Evolutionary conservation across 92 coral and sea anemone species (phyloP), one percentile per base, ranked within the genome.

Genomic region (Chrysogorgia sp.): DNA sequence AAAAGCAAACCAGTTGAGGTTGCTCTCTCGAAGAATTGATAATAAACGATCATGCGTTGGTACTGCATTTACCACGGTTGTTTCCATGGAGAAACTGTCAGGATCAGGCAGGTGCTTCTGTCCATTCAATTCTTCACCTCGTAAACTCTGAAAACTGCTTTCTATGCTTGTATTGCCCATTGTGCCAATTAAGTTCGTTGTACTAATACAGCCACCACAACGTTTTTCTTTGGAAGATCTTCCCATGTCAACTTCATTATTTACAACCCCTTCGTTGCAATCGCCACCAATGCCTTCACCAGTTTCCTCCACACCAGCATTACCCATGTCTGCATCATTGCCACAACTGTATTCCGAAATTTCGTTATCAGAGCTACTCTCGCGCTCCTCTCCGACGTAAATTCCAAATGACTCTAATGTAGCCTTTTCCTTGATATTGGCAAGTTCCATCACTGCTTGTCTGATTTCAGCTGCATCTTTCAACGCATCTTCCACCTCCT

Each of bases 1-100:
- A 86, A 86, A 86, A 28, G 82, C 26, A 76, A 83, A 87, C 85
- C 87, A 83, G 64, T 83, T 87, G 30, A 79, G 40, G 32, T 83
- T 35, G 67, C 83, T 87, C 35, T 72, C 82, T 71, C 85, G 57
- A 34, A 82, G 83, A 19, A 87, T 75, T 55, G 62, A 61, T 43
- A 83, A 31, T 82, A 87, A 64, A 49, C 68, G 78, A 14, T 86
- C 90, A 10, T 20, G 19, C 35, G 86, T 58, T 34, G 86, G 86
- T 17, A 20, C 26, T 52, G 59, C 59, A 52, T 23, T 52, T 17
- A 17, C 26, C 22, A 23, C 22, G 21, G 59, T 52, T 52, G 21
- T 23, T 17, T 52, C 26, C 26, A 5, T 52, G 26, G 59, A 52
- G 59, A 52, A 52, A 52, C 59, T 52, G 22, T 17, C 26, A 52